Evolutionary conservation across 2,888 invertebrate species (phyloP).

Genomic region (Tromatobia lineatoria): DNA sequence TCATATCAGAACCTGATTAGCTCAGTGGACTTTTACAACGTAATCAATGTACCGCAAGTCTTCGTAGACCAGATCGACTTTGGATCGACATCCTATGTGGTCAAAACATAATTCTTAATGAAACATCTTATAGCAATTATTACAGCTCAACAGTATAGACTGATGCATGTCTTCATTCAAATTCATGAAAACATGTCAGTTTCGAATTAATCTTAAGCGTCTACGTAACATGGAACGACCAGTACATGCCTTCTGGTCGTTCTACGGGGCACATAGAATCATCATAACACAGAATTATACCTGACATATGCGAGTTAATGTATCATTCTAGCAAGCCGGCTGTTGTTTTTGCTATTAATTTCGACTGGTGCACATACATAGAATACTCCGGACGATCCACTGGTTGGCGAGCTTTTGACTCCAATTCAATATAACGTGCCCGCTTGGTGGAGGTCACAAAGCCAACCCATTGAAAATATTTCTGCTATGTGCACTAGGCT

Average conservation of each 20-base stretch:
- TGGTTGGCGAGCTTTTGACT: slow-evolving; percentile 7
- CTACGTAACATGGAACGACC: neutral
- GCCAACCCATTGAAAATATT: slow-evolving; percentile 11
- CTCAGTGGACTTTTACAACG: too few relatives aligned
- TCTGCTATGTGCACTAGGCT: neutral
- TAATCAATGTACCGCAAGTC: too few relatives aligned
- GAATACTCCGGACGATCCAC: slow-evolving; percentile 8
- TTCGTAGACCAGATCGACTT: too few relatives aligned
- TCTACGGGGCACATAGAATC: neutral
- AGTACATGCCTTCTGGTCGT: neutral
- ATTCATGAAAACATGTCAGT: neutral
- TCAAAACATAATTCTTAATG: neutral
- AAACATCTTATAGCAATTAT: neutral
- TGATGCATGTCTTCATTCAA: neutral
- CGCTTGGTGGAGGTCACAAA: neutral
- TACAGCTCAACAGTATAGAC: neutral
- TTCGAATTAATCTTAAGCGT: neutral
- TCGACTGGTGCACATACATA: slow-evolving; percentile 1
- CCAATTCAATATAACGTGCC: slow-evolving; percentile 6
- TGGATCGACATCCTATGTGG: neutral
- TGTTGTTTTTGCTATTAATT: slow-evolving; percentile 25
- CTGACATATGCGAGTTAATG: slow-evolving; percentile 11
- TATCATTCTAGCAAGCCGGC: slow-evolving; percentile 14
- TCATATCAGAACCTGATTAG: too few relatives aligned
- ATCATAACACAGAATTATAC: slow-evolving; percentile 18